These are phyloP conservation scores for Talpa occidentalis DNA, from an alignment of 2,113 vertebrate genomes.

Conservation along the genomic window DNA sequence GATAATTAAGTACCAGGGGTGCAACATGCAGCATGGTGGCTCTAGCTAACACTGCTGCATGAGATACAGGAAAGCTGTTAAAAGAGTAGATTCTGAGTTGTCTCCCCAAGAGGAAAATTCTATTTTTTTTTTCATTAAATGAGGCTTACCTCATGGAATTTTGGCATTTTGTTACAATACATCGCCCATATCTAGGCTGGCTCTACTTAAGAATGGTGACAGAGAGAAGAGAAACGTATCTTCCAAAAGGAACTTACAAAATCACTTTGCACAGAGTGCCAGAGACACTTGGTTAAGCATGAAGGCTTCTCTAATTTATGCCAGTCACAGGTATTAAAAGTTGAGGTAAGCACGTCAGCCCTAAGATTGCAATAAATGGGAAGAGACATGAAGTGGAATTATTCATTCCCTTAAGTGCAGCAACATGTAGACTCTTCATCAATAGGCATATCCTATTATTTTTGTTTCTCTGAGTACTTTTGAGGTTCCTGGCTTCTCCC, in stretches of 20 bases:
- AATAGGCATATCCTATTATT: slow-evolving; percentile 23
- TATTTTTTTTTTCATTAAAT: slow-evolving; percentile 23
- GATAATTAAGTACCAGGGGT: background rate
- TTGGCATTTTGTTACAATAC: slow-evolving; percentile 23
- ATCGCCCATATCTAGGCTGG: slow-evolving; percentile 50
- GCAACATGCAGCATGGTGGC: background rate
- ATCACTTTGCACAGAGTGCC: background rate
- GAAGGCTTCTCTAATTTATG: slow-evolving; percentile 46
- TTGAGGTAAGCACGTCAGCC: slow-evolving; percentile 17
- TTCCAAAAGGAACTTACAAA: slow-evolving; percentile 55
- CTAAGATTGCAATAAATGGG: slow-evolving; percentile 45
- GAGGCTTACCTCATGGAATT: background rate
- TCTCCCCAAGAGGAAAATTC: background rate
- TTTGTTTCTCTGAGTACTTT: slow-evolving; percentile 51
- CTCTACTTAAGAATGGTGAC: slow-evolving; percentile 30
- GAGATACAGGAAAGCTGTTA: background rate
- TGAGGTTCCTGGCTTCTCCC: slow-evolving; percentile 23
- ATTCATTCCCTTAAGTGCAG: slow-evolving; percentile 51
- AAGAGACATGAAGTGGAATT: slow-evolving; percentile 37
- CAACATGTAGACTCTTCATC: slow-evolving; percentile 36
- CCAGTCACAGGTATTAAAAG: slow-evolving; percentile 29
- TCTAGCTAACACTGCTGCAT: background rate
- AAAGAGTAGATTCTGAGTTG: background rate
- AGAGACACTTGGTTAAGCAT: background rate
- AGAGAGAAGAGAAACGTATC: slow-evolving; percentile 29